These are phyloP conservation scores for Helicolenus hilgendorfi DNA, from an alignment of 2,797 vertebrate species.

Conservation along the genomic window DNA sequence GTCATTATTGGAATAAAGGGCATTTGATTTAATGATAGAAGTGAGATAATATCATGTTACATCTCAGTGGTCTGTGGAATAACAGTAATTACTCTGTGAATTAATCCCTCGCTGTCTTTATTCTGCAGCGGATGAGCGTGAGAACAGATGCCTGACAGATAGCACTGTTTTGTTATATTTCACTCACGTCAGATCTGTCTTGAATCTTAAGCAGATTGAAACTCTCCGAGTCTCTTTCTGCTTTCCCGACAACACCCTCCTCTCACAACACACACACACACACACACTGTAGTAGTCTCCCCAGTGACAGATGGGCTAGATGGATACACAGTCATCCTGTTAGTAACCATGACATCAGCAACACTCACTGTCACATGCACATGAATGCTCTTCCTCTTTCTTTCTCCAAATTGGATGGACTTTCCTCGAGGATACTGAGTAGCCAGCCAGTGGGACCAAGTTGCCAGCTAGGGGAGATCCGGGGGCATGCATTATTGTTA, in stretches of 20 bases:
- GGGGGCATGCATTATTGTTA: neutral
- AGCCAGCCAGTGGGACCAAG: neutral
- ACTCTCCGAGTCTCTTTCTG: constrained; percentile 14
- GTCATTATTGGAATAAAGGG: constrained; percentile 11
- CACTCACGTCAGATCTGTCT: constrained; percentile 20
- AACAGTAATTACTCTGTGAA: neutral
- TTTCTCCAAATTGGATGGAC: neutral
- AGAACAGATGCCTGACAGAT: constrained; percentile 1
- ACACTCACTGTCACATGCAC: constrained; percentile 49
- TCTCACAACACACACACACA: constrained; percentile 32
- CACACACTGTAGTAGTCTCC: constrained; percentile 44
- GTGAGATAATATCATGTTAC: neutral
- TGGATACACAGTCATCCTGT: constrained; percentile 75
- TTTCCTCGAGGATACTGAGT: neutral
- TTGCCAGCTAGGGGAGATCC: neutral
- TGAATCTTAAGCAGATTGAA: constrained; percentile 26
- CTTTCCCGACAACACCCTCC: neutral
- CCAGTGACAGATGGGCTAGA: constrained; percentile 76
- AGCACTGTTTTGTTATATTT: constrained; percentile 9
- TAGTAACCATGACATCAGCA: constrained; percentile 77
- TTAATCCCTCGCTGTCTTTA: neutral
- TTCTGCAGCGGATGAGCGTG: neutral
- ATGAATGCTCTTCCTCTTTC: neutral
- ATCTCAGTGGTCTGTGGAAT: neutral
- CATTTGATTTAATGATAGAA: neutral